These are phyloP conservation scores for Aselliscus stoliczkanus DNA, from an alignment of 2,797 vertebrate genomes.

Conservation along the genomic window DNA sequence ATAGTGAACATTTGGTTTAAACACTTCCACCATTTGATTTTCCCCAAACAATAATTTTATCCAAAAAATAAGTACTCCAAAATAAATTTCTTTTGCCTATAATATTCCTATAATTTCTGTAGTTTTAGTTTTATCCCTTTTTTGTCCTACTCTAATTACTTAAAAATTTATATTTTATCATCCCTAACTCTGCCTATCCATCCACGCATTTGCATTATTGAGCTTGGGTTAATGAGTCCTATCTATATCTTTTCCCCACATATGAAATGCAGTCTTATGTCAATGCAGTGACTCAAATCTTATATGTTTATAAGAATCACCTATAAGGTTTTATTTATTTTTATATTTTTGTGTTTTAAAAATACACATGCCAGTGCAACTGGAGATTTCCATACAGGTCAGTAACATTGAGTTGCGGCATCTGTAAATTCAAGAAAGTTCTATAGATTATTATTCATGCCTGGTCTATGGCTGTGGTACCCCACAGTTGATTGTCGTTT, in stretches of 20 bases:
- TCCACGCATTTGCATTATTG: neutral
- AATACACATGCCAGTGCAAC: neutral
- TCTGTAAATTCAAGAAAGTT: neutral
- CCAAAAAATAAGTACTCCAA: neutral
- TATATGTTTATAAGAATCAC: neutral
- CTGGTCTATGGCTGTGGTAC: neutral
- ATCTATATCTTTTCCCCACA: neutral
- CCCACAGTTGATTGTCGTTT: neutral
- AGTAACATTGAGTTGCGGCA: neutral
- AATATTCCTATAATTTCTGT: neutral
- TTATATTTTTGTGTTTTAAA: neutral
- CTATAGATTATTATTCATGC: neutral
- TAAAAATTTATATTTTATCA: neutral
- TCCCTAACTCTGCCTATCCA: neutral
- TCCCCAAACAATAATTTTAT: neutral
- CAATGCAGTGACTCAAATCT: neutral
- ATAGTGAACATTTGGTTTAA: slow-evolving; percentile 41
- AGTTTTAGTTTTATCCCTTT: neutral
- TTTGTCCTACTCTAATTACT: neutral
- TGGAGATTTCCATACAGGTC: neutral
- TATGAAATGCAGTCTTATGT: neutral
- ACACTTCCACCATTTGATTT: neutral
- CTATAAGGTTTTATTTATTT: neutral
- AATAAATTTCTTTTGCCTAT: neutral
- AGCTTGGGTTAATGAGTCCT: neutral